A percentile compares a stretch with the other conserved stretches of the same genome.
Conservation (phyloP, 1,140 invertebrate genomes). For the Drosophila prosaltans region DNA sequence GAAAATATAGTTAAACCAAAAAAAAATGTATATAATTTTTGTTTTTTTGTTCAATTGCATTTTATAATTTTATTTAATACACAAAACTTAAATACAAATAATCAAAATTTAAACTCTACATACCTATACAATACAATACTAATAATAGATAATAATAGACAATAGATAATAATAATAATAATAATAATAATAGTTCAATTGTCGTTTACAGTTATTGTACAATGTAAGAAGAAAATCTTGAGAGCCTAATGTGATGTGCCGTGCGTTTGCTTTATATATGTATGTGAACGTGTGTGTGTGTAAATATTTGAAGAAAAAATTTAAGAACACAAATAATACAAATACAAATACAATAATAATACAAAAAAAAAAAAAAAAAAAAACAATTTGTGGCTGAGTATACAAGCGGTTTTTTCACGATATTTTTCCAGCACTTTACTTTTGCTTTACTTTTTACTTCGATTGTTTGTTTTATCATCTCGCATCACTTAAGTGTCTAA, state of each 20-base stretch:
- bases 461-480: conserved; percentile 53
- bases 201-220: conserved; percentile 79
- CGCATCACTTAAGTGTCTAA: conserved; percentile 76
- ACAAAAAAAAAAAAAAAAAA: conserved; percentile 47
- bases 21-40: conserved; percentile 50
- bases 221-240: conserved; percentile 59
- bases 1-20: conserved; percentile 24
- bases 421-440: conserved; percentile 41
- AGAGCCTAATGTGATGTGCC: conserved; percentile 24
- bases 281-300: conserved; percentile 61
- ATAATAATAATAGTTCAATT: conserved; percentile 77
- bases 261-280: conserved; percentile 43
- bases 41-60: conserved; percentile 58
- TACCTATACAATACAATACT: conserved; percentile 80
- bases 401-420: conserved; percentile 55
- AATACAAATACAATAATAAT: conserved; percentile 29
- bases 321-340: conserved; percentile 69
- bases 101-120: conserved; percentile 81
- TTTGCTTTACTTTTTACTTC: conserved; percentile 41
- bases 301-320: conserved; percentile 54
- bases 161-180: conserved; percentile 65
- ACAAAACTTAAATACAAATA: conserved; percentile 77
- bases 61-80: conserved; percentile 76
- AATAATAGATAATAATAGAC: conserved; percentile 70
- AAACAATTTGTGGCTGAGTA: conserved; percentile 72